Base-by-base conservation (phyloP, 2,888 invertebrate genomes). In the Drosophila niveifrons region DNA sequence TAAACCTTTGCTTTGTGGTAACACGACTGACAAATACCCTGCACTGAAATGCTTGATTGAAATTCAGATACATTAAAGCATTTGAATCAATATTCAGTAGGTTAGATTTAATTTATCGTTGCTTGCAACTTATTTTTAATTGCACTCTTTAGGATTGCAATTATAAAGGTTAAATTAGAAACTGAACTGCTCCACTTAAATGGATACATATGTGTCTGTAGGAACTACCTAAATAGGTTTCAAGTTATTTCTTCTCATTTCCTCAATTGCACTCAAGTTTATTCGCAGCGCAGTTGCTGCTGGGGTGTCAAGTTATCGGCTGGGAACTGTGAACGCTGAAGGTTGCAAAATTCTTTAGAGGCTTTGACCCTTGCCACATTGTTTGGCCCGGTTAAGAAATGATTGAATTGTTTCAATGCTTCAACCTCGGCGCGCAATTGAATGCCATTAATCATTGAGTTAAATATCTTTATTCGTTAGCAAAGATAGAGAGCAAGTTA, bases 401-500 rank as follows among this genome's bases (percentile, higher is more conserved):
- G 11, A 31, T 51, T 36, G 34, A 34, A 7, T 31, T 8, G 31
- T 13, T 46, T 44, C 4, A 44, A 44, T 55, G 44, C 1, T 18
- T 31, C 13, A 13, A 29, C 31, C 55, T 44, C 31, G 9, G n/a
- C 31, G 10, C 31, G 6, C n/a, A 44, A 44, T 18, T 18, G 31
- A 44, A 23, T 56, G 17, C n/a, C 31, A 17, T 29, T 28, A 17
- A 29, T 41, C n/a, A 17, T 41, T 28, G 39, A 17, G 15, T 50
- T 29, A 29, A 41, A 48, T 41, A 17, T 48, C n/a, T 36, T 36
- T 58, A 39, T 58, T 58, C 9, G 48, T 48, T 36, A n/a, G 36
- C n/a, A 36, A 36, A 18, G n/a, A 28, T 3, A 9, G 6, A 18
- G 10, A 8, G 34, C 4, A 11, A 13, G 28, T 15, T 17, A 44